phyloP scores from a whole-genome alignment of 2,797 vertebrate species.

The Lacerta viridis region DNA sequence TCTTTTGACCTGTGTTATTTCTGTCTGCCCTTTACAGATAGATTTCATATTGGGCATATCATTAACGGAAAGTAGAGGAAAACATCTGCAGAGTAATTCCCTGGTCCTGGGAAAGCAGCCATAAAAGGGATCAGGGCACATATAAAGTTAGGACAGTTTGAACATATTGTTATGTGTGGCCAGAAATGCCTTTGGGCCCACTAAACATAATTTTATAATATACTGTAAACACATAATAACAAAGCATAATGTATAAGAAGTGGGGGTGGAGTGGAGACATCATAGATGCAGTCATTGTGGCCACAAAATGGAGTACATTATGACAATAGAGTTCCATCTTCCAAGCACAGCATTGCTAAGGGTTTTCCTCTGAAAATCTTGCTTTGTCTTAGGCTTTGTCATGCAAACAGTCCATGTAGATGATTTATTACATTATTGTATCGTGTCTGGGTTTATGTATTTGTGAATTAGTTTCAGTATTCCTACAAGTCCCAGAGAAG shows the following conservation, averaged over 20 bases:
- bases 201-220: not conserved
- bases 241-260: not conserved
- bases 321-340: not conserved
- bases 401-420: constrained; percentile 12
- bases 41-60: too few species aligned
- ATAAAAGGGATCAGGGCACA: too few species aligned
- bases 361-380: not conserved
- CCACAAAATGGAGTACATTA: not conserved
- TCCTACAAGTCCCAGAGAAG: not conserved
- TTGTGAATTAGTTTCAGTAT: constrained; percentile 21
- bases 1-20: too few species aligned
- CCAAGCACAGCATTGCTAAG: not conserved
- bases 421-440: constrained; percentile 34
- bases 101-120: too few species aligned
- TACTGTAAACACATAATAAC: not conserved
- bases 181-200: not conserved
- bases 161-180: not conserved
- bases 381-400: constrained; percentile 7
- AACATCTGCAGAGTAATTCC: too few species aligned
- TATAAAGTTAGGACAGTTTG: not conserved
- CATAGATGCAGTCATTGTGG: not conserved
- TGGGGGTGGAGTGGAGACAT: too few species aligned
- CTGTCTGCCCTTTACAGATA: too few species aligned
- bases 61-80: too few species aligned
- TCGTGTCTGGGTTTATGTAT: not conserved